Base-by-base conservation (phyloP, 2,797 vertebrate species). In the Mastacembelus armatus region DNA sequence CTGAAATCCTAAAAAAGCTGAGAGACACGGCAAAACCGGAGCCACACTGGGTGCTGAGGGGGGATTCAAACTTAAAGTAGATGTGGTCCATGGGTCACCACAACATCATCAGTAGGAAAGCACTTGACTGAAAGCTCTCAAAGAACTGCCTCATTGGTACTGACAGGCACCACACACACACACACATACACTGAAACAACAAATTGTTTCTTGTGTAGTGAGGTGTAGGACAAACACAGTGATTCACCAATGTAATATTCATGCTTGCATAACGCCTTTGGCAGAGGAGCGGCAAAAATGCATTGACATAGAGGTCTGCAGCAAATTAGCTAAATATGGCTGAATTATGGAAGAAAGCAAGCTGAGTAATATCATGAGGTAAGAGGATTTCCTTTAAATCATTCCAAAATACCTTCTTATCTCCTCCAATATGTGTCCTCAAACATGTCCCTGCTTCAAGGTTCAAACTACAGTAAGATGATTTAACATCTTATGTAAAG, bases 321-420 rank as follows among this genome's bases (percentile, higher is more conserved):
- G 43, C 1, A 7, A 69, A 65, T 72, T 14, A 62, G 52, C 52
- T 42, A 44, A 67, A 68, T 77, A 52, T 57, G 33, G 21, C 39
- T 57, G 57, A 49, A 74, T 60, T n/a, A 55, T 12, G 44, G 12
- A 33, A 56, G 74, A 72, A 57, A 76, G 40, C 48, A 52, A 43
- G 62, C 66, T 70, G 61, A 81, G 66, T 81, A 70, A 76, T 55
- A 55, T 57, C 8, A 52, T 49, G 45, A 71, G 38, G 27, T 58
- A 64, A 78, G 64, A 75, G 50, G 39, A 76, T 80, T 79, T 68
- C 51, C 16, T 72, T 63, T 65, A 22, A 81, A 63, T 81, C 48
- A 21, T 55, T 65, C 33, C 30, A 61, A 80, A 71, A 77, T 43
- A 71, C 19, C 65, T 48, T 68, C 78, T 74, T 47, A 78, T 72